Percentiles rank a stretch among this genome's conserved stretches.
Evolutionary conservation across 2,888 invertebrate genomes (phyloP).

Genomic region (Halictus ligatus): DNA sequence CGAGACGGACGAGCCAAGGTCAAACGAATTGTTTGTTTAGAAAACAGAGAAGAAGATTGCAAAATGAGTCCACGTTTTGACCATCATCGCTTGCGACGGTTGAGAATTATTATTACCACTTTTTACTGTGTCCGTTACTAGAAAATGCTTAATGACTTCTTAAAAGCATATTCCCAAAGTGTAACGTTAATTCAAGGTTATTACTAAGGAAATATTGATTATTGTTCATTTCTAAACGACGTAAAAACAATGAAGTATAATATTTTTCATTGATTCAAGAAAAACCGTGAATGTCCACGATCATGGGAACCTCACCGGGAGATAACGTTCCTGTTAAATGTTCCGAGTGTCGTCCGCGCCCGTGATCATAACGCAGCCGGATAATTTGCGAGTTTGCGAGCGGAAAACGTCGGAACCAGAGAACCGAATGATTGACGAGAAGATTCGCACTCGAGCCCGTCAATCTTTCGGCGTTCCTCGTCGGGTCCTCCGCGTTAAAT

Average conservation of each 20-base stretch:
- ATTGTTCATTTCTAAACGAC: too few species aligned
- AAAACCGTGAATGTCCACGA: neutral
- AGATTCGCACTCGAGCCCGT: slow-evolving; percentile 75
- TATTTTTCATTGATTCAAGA: neutral
- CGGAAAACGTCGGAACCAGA: slow-evolving; percentile 29
- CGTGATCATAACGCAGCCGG: neutral
- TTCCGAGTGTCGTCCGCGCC: neutral
- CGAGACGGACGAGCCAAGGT: too few species aligned
- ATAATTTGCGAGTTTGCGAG: slow-evolving; percentile 28
- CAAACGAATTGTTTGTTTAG: too few species aligned
- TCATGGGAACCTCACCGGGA: neutral
- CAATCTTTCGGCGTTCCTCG: slow-evolving; percentile 69
- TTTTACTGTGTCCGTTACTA: too few species aligned
- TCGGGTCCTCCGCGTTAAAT: slow-evolving; percentile 72
- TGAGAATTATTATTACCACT: too few species aligned
- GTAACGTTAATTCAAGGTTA: too few species aligned
- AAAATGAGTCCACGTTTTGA: too few species aligned
- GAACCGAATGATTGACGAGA: slow-evolving; percentile 65
- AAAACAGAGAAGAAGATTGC: too few species aligned
- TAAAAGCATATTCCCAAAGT: too few species aligned
- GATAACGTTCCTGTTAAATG: neutral
- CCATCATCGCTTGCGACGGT: too few species aligned
- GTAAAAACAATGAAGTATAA: neutral
- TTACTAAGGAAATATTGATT: too few species aligned
- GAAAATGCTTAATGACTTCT: too few species aligned